phyloP scores from a whole-genome alignment of 2,797 vertebrate genomes.

The Siniperca obscura region DNA sequence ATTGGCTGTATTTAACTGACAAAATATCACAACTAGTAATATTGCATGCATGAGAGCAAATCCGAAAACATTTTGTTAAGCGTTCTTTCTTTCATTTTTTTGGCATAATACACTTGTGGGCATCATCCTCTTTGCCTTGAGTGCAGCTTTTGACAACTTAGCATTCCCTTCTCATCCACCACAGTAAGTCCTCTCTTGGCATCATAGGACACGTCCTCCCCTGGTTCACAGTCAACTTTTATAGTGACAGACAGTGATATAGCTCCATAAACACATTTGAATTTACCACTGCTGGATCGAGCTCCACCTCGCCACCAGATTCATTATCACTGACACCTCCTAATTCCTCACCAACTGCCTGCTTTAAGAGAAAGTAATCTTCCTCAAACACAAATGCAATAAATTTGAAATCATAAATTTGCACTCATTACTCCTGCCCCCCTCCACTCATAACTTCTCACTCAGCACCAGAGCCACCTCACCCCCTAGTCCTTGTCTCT shows the following conservation, averaged over 20 bases:
- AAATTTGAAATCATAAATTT: conserved; percentile 65
- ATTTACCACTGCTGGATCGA: conserved; percentile 62
- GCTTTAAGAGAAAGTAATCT: conserved; percentile 70
- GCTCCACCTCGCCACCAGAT: conserved; percentile 57
- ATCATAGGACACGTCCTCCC: conserved; percentile 18
- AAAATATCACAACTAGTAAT: not conserved
- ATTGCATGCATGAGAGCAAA: not conserved
- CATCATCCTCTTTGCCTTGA: conserved; percentile 33
- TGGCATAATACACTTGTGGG: not conserved
- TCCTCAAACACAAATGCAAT: conserved; percentile 64
- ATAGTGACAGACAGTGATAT: conserved; percentile 66
- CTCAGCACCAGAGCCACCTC: conserved; percentile 31
- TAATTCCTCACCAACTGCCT: conserved; percentile 78
- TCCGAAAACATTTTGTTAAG: not conserved
- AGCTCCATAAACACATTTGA: conserved; percentile 73
- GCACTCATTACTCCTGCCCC: conserved; percentile 29
- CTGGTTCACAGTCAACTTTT: conserved; percentile 54
- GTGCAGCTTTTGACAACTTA: conserved; percentile 50
- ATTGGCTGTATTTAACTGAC: not conserved
- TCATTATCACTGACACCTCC: conserved; percentile 71
- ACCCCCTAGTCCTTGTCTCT: conserved; percentile 22
- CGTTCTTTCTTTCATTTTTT: not conserved
- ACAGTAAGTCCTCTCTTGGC: conserved; percentile 52
- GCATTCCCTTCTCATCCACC: conserved; percentile 44
- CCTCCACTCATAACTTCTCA: conserved; percentile 42